Evolutionary conservation across 2,888 invertebrate genomes (phyloP), one percentile per base, ranked within the genome.

Genomic region (Phyllotreta cruciferae): DNA sequence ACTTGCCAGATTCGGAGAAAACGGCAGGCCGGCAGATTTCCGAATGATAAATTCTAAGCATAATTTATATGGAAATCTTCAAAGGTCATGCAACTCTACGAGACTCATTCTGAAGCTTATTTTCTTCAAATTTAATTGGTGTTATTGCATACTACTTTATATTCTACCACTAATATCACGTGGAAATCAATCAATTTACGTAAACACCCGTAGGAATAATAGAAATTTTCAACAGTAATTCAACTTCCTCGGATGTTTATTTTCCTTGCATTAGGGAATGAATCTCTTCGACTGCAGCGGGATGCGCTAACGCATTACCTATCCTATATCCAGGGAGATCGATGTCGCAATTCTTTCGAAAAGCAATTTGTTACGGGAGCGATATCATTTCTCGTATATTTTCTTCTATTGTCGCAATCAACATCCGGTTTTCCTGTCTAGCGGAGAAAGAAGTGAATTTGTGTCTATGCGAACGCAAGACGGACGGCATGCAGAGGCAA

Each of bases 361-460:
- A 71, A 72, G 73, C 75, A 75, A 77, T 78, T 77, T 76, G 76
- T 77, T 77, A 76, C 70, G 61, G 71, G 69, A 73, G 71, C 74
- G 76, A 77, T 77, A 79, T 77, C 75, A 77, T 77, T 78, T 75
- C 75, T 77, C 75, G 72, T 77, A 75, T 75, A 75, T 78, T 77
- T 73, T 71, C 70, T 68, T 74, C 78, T 76, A 79, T 79, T 80
- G 79, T 80, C 79, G 79, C 79, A 80, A 80, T 80, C 80, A 78
- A 80, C 79, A 79, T 81, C 81, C 80, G 80, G 79, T 78, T 79
- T 78, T 77, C 77, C 78, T 76, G 78, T 78, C 78, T 76, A 71
- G 73, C 71, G 72, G 74, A 73, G 75, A 76, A 79, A 78, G 77
- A 77, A 76, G 75, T 74, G 77, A 74, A 79, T 79, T 77, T 77